phyloP scores from a whole-genome alignment of 2,797 vertebrate genomes.

The Zalophus californianus region DNA sequence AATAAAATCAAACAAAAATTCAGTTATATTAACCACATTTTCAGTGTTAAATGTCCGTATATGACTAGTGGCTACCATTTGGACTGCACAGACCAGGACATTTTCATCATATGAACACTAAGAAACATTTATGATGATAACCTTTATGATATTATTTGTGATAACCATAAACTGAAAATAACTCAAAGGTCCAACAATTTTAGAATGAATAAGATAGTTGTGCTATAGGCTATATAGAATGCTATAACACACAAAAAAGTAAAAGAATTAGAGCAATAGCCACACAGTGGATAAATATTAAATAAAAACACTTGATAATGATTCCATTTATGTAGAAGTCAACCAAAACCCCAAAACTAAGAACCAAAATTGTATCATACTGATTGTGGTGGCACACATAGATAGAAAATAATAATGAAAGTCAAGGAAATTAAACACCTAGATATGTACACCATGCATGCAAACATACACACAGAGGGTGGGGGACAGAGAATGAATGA shows the following conservation, averaged over 20 bases:
- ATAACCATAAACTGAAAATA: not conserved
- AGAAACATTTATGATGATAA: not conserved
- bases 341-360: not conserved
- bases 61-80: not conserved
- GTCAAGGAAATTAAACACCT: not conserved
- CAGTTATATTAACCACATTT: not conserved
- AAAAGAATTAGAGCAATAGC: not conserved
- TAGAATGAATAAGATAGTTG: not conserved
- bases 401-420: not conserved
- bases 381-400: not conserved
- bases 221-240: not conserved
- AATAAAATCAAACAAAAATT: not conserved
- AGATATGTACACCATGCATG: not conserved
- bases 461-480: fast-evolving
- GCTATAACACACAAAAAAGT: not conserved
- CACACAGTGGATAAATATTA: not conserved
- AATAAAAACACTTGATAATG: not conserved
- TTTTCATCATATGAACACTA: not conserved
- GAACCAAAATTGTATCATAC: not conserved
- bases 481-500: not conserved
- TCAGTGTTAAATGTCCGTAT: not conserved
- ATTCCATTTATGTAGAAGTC: not conserved
- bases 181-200: not conserved
- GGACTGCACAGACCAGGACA: not conserved
- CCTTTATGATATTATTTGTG: not conserved